These are phyloP conservation scores for Metalampra italica DNA, from an alignment of 2,888 invertebrate genomes.

Conservation along the genomic window DNA sequence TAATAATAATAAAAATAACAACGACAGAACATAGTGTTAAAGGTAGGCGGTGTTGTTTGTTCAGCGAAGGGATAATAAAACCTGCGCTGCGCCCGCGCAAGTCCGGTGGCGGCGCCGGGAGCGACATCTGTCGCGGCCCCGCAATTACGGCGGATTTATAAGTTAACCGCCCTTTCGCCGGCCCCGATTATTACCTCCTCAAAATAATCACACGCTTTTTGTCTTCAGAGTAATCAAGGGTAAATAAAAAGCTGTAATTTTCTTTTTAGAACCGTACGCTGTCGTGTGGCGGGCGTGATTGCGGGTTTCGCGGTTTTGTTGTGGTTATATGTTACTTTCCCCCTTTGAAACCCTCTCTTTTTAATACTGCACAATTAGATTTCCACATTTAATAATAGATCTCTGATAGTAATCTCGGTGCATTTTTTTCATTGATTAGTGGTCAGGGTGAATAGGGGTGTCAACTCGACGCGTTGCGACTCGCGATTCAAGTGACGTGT, in stretches of 20 bases:
- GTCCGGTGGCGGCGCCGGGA: conserved; percentile 45
- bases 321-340: conserved; percentile 63
- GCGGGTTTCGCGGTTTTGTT: conserved; percentile 54
- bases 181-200: conserved; percentile 40
- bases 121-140: conserved; percentile 50
- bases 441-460: conserved; percentile 52
- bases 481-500: conserved; percentile 56
- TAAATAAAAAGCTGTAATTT: conserved; percentile 47
- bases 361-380: conserved; percentile 18
- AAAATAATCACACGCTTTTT: conserved; percentile 51
- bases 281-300: conserved; percentile 42
- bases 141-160: conserved; percentile 52
- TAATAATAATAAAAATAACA: neutral
- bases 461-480: conserved; percentile 40
- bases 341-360: conserved; percentile 13
- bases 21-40: conserved; percentile 7
- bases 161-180: conserved; percentile 47
- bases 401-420: neutral
- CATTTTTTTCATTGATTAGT: conserved; percentile 48
- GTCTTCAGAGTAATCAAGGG: conserved; percentile 35
- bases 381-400: conserved; percentile 30
- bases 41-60: conserved; percentile 36
- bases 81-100: conserved; percentile 44
- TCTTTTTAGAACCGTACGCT: conserved; percentile 32
- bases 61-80: conserved; percentile 37